Evolutionary conservation across 37 sponge, comb jelly and placozoan genomes (phyloP).

Genomic region (Haliclona indistincta): DNA sequence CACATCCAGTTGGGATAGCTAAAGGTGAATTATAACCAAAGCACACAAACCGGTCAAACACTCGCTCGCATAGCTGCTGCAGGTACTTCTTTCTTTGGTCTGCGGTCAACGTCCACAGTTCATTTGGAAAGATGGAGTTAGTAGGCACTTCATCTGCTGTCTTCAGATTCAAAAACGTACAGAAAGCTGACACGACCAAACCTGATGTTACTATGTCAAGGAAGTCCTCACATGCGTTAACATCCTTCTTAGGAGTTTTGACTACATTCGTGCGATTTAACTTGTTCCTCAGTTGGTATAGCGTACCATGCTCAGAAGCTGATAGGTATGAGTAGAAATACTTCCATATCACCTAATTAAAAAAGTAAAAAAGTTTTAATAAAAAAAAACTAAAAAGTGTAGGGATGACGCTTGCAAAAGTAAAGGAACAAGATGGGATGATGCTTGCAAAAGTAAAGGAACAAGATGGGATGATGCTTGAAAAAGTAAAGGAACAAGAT

Average conservation of each 20-base stretch:
- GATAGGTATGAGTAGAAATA: constrained; percentile 21
- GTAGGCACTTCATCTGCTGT: constrained; percentile 13
- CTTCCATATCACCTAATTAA: constrained; percentile 27
- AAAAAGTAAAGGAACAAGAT: no score
- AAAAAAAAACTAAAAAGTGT: no score
- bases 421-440: no score
- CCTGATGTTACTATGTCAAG: constrained; percentile 8
- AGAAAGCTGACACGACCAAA: constrained; percentile 20
- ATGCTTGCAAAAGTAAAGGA: no score
- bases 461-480: no score
- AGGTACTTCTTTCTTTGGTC: neutral
- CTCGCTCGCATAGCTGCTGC: neutral
- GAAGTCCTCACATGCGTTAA: constrained; percentile 50
- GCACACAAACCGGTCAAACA: neutral
- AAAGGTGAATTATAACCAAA: neutral
- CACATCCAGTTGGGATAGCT: neutral
- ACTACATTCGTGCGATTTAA: constrained; percentile 22
- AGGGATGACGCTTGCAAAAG: no score
- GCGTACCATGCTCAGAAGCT: constrained; percentile 32
- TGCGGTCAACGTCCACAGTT: neutral
- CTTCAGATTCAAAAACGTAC: constrained; percentile 5
- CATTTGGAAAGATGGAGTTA: constrained; percentile 8
- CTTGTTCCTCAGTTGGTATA: constrained; percentile 33
- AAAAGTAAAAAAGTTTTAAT: neutral
- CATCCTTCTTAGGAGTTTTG: constrained; percentile 12